Percentiles rank a stretch among this genome's conserved stretches.
These are phyloP conservation scores for Tachyglossus aculeatus DNA, from an alignment of 2,797 vertebrate genomes.

Conservation along the genomic window DNA sequence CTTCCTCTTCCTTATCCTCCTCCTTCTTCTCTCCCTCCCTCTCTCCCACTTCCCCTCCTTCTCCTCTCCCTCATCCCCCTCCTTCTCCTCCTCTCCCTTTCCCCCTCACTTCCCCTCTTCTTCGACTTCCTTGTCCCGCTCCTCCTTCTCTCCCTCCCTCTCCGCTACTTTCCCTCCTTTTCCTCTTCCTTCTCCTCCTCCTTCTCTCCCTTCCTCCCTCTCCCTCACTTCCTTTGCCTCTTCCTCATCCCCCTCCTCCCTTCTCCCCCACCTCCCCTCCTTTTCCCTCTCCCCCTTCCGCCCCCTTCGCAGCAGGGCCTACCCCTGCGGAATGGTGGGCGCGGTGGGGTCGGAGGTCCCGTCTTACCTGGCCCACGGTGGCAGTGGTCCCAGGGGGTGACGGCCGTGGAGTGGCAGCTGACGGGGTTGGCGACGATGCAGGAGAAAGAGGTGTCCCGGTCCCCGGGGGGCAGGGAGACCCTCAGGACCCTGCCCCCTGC, in stretches of 20 bases:
- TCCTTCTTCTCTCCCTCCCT: background rate
- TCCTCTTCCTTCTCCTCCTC: background rate
- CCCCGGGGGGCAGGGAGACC: constrained; percentile 17
- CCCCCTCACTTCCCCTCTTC: too few species aligned
- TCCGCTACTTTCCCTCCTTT: too few species aligned
- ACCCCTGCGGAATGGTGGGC: background rate
- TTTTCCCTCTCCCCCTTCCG: too few species aligned
- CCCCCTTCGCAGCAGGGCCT: background rate
- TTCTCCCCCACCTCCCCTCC: too few species aligned
- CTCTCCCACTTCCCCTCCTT: background rate
- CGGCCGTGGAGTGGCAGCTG: constrained; percentile 27
- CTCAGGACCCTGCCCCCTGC: constrained; percentile 32
- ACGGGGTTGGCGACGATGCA: constrained; percentile 61
- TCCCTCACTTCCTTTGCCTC: background rate
- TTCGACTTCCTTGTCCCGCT: too few species aligned
- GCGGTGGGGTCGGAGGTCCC: too few species aligned
- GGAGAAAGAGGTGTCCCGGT: constrained; percentile 35
- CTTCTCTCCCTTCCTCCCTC: background rate
- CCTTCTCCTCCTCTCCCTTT: background rate
- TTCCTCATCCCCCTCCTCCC: too few species aligned
- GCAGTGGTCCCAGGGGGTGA: constrained; percentile 60
- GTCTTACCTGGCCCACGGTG: constrained; percentile 39
- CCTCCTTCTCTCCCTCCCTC: too few species aligned
- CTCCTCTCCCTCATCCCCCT: background rate
- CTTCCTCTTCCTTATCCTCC: background rate